Conservation (phyloP, 2,113 vertebrate genomes). For the Callospermophilus lateralis region DNA sequence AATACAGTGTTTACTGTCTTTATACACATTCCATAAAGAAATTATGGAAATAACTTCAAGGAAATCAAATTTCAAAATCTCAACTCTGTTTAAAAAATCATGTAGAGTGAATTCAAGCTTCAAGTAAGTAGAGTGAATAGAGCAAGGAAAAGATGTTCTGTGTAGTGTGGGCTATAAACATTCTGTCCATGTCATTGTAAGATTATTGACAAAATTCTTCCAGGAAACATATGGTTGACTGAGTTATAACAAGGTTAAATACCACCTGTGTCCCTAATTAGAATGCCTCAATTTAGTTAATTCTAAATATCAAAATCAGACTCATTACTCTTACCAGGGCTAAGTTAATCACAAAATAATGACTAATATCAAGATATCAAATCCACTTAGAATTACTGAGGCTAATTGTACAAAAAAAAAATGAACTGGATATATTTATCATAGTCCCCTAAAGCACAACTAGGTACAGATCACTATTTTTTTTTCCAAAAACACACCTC, state of each 20-base stretch:
- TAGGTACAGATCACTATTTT: not conserved
- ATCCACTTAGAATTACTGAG: slow-evolving; percentile 57
- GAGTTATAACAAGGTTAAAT: slow-evolving; percentile 52
- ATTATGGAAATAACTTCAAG: not conserved
- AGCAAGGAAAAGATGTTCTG: not conserved
- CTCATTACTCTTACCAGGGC: slow-evolving; percentile 14
- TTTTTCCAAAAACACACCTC: not conserved
- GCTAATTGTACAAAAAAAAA: slow-evolving; percentile 58
- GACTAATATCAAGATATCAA: slow-evolving; percentile 67
- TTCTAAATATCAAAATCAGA: slow-evolving; percentile 56
- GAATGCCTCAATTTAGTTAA: slow-evolving; percentile 39
- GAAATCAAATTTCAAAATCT: slow-evolving; percentile 34
- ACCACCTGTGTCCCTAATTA: slow-evolving; percentile 57
- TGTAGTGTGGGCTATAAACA: not conserved
- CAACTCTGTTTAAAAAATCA: not conserved
- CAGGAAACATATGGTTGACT: slow-evolving; percentile 44
- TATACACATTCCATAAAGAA: not conserved
- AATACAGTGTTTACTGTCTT: not conserved
- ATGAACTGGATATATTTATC: not conserved
- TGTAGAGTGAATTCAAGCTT: not conserved
- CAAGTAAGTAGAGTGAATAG: not conserved
- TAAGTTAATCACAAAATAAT: slow-evolving; percentile 76
- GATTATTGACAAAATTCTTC: slow-evolving; percentile 58
- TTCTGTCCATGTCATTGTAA: slow-evolving; percentile 1
- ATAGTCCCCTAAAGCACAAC: slow-evolving; percentile 21